These are phyloP conservation scores for Anisognathus igniventris DNA, from an alignment of 2,797 vertebrate species.

Conservation along the genomic window DNA sequence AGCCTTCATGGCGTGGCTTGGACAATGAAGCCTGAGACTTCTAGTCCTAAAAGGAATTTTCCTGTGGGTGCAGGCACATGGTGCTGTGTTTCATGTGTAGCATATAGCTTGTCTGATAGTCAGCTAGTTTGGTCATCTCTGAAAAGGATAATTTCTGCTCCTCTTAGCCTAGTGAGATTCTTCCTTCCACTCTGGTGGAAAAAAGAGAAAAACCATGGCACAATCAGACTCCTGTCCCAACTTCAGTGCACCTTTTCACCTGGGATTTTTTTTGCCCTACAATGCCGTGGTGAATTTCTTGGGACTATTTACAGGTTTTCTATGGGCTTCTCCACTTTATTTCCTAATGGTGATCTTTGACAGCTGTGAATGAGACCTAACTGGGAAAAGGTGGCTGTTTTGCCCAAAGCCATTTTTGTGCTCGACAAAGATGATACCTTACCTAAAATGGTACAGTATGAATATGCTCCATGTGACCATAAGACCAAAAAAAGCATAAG, in stretches of 20 bases:
- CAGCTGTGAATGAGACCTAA: not conserved
- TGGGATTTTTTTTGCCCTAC: not conserved
- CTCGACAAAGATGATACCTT: conserved; percentile 7
- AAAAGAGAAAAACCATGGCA: not conserved
- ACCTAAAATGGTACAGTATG: not conserved
- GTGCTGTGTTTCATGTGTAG: not conserved
- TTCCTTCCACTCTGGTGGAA: not conserved
- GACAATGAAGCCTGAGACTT: not conserved
- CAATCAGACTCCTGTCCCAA: not conserved
- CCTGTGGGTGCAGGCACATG: accelerated
- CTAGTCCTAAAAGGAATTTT: not conserved
- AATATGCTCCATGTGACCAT: not conserved
- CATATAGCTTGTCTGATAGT: accelerated
- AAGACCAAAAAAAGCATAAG: not conserved
- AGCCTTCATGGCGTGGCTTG: not conserved
- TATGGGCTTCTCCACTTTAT: not conserved
- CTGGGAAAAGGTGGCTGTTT: not conserved
- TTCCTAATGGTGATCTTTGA: conserved; percentile 1
- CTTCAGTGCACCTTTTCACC: not conserved
- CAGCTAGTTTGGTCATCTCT: not conserved
- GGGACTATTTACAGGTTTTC: not conserved
- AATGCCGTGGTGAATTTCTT: not conserved
- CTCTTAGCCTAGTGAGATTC: not conserved
- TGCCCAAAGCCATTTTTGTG: not conserved
- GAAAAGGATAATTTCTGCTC: not conserved